Conservation (phyloP, 2,113 vertebrate genomes). For the Apeltes quadracus region DNA sequence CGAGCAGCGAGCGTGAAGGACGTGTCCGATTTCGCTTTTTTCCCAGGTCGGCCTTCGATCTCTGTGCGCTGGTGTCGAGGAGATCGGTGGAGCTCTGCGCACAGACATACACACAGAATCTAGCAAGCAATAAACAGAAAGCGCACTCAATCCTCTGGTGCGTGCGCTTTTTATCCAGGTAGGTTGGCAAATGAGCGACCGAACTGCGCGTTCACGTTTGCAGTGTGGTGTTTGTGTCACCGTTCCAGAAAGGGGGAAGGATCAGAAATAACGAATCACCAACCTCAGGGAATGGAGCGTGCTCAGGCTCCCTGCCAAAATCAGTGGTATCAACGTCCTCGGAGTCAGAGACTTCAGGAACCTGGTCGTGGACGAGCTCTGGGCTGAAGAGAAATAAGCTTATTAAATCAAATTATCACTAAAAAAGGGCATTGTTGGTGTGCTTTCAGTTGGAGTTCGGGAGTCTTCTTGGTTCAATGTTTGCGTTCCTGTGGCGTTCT, state of each 20-base stretch:
- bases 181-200: slow-evolving; percentile 4
- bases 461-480: neutral
- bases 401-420: neutral
- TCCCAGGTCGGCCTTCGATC: slow-evolving; percentile 84
- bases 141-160: neutral
- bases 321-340: slow-evolving; percentile 24
- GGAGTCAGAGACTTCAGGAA: slow-evolving; percentile 30
- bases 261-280: slow-evolving; percentile 11
- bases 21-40: slow-evolving; percentile 77
- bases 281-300: slow-evolving; percentile 66
- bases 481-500: slow-evolving; percentile 10
- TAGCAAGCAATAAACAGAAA: neutral
- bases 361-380: slow-evolving; percentile 15
- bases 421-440: neutral
- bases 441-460: neutral
- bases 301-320: slow-evolving; percentile 21
- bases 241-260: neutral
- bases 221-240: neutral
- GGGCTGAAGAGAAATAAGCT: slow-evolving; percentile 38
- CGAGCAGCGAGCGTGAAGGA: slow-evolving; percentile 73
- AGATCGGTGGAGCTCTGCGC: slow-evolving; percentile 81
- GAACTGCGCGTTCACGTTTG: neutral
- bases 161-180: neutral
- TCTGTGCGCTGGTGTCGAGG: slow-evolving; percentile 86
- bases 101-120: slow-evolving; percentile 21